phyloP scores from a whole-genome alignment of 2,113 vertebrate species.

The Thalassoma bifasciatum region DNA sequence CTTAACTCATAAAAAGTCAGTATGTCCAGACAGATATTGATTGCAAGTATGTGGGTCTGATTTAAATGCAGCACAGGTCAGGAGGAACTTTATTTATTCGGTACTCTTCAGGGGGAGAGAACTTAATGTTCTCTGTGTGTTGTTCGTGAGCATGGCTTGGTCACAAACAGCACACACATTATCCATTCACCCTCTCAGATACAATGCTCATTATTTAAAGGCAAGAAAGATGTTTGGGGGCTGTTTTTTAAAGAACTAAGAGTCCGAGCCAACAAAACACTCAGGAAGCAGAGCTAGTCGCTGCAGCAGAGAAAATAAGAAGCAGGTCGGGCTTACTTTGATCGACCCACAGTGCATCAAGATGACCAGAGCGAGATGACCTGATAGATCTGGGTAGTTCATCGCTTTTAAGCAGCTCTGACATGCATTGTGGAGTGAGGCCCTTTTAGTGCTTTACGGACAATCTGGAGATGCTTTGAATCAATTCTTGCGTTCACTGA shows the following conservation, averaged over 20 bases:
- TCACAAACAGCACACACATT: background rate
- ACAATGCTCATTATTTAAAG: background rate
- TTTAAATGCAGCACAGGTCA: background rate
- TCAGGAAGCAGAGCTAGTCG: background rate
- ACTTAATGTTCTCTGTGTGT: background rate
- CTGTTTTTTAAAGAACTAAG: background rate
- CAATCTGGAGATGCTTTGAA: constrained; percentile 33
- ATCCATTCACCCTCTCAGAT: background rate
- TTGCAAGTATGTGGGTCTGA: background rate
- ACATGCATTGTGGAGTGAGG: constrained; percentile 10
- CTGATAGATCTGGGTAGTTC: constrained; percentile 13
- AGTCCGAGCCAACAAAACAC: background rate
- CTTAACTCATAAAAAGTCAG: background rate
- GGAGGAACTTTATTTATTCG: background rate
- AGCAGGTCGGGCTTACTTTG: background rate
- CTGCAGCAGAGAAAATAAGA: constrained; percentile 10
- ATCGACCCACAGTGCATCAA: background rate
- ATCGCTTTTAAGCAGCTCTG: constrained; percentile 29
- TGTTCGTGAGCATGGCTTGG: background rate
- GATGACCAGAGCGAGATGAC: constrained; percentile 11
- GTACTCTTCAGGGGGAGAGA: background rate
- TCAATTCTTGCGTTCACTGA: constrained; percentile 25
- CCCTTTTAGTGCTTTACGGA: constrained; percentile 24
- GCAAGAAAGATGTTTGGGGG: background rate
- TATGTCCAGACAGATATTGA: background rate